Conservation (phyloP, 2,113 vertebrate genomes). For the Leptocoma aspasia region DNA sequence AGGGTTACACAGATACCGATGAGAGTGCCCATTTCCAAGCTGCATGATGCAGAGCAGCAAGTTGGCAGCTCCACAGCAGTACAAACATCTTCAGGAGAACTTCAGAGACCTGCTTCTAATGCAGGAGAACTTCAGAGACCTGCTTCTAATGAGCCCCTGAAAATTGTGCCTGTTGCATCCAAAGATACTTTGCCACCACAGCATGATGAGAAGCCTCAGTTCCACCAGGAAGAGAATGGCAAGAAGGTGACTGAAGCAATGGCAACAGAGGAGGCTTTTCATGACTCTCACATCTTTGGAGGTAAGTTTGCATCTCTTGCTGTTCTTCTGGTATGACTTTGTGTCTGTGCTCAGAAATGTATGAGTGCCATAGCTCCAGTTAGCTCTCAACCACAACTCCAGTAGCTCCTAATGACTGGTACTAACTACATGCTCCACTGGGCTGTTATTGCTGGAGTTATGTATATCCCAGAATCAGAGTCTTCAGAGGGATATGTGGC, state of each 20-base stretch:
- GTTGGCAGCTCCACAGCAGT: background rate
- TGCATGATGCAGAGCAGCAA: background rate
- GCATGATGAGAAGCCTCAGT: background rate
- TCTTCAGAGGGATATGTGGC: background rate
- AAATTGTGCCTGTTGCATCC: background rate
- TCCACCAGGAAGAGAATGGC: background rate
- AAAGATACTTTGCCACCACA: background rate
- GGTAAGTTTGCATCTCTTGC: slow-evolving; percentile 23
- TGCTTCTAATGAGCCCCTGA: background rate
- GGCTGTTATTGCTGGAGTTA: background rate
- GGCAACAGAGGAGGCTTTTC: background rate
- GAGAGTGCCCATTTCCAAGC: slow-evolving; percentile 42
- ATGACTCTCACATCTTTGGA: background rate
- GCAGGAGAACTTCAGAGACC: background rate
- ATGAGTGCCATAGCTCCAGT: background rate
- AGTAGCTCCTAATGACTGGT: background rate
- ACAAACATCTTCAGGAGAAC: background rate
- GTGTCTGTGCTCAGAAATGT: background rate
- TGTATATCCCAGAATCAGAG: background rate
- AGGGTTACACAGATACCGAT: slow-evolving; percentile 30
- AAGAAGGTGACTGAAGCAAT: background rate
- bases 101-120: background rate
- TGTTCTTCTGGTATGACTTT: background rate
- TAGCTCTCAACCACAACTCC: background rate
- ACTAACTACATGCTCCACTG: background rate